phyloP scores from a whole-genome alignment of 2,113 vertebrate species.

The Puma concolor region DNA sequence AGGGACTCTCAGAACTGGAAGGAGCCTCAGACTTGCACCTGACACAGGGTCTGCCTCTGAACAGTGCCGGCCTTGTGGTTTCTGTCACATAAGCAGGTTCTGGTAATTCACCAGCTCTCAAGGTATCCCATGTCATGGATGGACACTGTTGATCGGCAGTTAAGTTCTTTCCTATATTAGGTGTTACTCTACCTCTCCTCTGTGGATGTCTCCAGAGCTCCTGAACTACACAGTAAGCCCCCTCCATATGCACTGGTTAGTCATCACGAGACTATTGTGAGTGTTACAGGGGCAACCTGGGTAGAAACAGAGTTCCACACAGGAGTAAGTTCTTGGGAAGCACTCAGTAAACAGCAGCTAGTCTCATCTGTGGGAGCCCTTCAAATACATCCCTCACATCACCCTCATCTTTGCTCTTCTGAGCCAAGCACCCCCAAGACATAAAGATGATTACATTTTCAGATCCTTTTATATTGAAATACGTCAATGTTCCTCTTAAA shows the following conservation, averaged over 20 bases:
- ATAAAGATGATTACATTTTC: background rate
- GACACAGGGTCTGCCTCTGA: background rate
- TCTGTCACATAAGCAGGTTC: background rate
- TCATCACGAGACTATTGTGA: fast-evolving
- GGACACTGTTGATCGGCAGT: background rate
- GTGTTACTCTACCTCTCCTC: background rate
- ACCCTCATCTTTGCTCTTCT: background rate
- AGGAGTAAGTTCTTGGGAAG: background rate
- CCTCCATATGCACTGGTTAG: background rate
- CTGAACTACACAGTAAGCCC: background rate
- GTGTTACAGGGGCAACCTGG: background rate
- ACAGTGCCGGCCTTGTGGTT: background rate
- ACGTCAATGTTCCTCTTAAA: background rate
- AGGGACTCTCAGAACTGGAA: background rate
- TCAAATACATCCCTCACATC: background rate
- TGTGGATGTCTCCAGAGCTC: background rate
- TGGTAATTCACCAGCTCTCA: background rate
- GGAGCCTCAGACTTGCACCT: background rate
- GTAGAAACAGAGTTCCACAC: background rate
- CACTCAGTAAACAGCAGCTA: background rate
- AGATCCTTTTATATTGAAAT: background rate
- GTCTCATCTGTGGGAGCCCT: background rate
- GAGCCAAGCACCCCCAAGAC: background rate
- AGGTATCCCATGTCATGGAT: background rate
- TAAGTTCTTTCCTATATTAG: background rate